Percentiles rank a stretch among this genome's conserved stretches.
phyloP scores from a whole-genome alignment of 2,113 vertebrate species.

The Catharus bicknelli region DNA sequence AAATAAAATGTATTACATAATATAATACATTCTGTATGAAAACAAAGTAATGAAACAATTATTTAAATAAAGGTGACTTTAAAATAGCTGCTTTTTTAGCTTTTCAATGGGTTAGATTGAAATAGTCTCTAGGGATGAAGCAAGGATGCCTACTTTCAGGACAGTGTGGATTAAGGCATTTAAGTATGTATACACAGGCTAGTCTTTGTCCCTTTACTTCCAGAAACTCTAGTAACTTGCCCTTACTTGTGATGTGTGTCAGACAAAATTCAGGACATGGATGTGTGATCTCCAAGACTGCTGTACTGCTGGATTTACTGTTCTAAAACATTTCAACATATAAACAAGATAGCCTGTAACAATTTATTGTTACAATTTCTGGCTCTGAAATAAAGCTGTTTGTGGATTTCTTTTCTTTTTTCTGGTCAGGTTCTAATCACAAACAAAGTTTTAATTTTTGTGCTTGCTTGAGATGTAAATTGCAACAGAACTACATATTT shows the following conservation, averaged over 20 bases:
- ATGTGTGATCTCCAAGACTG: background rate
- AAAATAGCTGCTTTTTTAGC: background rate
- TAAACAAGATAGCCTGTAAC: background rate
- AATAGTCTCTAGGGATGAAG: background rate
- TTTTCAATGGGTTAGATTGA: background rate
- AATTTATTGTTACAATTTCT: rapidly evolving
- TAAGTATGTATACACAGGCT: background rate
- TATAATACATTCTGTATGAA: background rate
- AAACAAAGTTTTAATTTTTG: background rate
- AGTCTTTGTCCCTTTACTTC: background rate
- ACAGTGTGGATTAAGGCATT: background rate
- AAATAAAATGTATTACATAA: background rate
- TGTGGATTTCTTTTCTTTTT: background rate
- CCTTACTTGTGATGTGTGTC: background rate
- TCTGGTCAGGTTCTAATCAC: background rate
- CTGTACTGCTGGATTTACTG: background rate
- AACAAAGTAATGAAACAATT: background rate
- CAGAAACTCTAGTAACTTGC: background rate
- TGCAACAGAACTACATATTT: background rate
- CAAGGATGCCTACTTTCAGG: background rate
- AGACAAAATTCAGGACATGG: background rate
- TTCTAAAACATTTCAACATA: background rate
- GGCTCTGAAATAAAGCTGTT: background rate
- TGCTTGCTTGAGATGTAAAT: background rate
- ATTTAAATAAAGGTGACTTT: background rate